phyloP scores from a whole-genome alignment of 2,888 invertebrate species.

The Drosophila kambysellisi region DNA sequence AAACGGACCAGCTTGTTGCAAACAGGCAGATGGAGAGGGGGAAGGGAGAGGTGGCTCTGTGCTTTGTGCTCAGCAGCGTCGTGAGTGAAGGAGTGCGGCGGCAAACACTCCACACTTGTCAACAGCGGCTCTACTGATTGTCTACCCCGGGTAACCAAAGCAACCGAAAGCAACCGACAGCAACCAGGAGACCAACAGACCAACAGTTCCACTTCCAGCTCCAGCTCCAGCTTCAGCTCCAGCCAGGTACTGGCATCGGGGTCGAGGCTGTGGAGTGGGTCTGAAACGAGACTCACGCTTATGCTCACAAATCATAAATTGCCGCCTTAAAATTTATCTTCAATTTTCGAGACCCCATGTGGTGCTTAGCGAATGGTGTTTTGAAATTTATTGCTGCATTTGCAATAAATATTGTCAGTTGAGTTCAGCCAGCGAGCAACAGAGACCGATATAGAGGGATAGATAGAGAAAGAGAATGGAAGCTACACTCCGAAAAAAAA shows the following conservation, averaged over 20 bases:
- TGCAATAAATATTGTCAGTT: conserved; percentile 83
- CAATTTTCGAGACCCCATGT: conserved; percentile 83
- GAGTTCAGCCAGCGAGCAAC: conserved; percentile 35
- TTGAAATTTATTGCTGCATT: conserved; percentile 83
- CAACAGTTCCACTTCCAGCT: not conserved
- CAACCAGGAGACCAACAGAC: conserved; percentile 8
- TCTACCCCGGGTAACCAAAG: conserved; percentile 39
- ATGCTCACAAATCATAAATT: conserved; percentile 85
- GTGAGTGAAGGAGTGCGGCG: conserved; percentile 79
- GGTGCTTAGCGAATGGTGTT: conserved; percentile 81
- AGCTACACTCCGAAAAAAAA: not conserved
- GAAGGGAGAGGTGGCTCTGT: conserved; percentile 1
- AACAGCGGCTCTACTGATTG: conserved; percentile 74
- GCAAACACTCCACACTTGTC: conserved; percentile 80
- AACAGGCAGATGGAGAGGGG: not conserved
- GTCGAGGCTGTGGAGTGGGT: conserved; percentile 28
- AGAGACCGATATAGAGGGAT: conserved; percentile 19
- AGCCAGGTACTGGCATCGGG: conserved; percentile 23
- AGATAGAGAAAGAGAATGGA: conserved; percentile 19
- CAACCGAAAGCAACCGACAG: not conserved
- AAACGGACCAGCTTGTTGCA: conserved; percentile 46
- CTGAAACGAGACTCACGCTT: conserved; percentile 72
- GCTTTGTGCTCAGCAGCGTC: conserved; percentile 18
- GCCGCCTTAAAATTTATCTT: conserved; percentile 85
- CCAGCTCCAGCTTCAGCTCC: conserved; percentile 2